phyloP scores from a whole-genome alignment of 2,888 invertebrate genomes.

The Trachelus troglodyta region DNA sequence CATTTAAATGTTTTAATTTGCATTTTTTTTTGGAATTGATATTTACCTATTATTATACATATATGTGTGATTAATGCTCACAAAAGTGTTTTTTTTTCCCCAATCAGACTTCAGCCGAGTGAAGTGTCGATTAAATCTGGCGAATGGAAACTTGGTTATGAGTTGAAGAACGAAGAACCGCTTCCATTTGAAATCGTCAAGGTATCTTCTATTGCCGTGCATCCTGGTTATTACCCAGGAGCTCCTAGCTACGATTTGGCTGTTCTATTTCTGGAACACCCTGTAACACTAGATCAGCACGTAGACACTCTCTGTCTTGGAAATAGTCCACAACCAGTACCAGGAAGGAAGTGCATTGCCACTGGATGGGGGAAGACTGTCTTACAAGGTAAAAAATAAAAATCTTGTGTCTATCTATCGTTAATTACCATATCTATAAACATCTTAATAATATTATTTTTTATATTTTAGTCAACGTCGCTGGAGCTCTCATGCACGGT shows the following conservation, averaged over 20 bases:
- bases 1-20: background rate
- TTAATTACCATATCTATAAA: constrained; percentile 7
- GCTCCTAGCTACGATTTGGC: constrained; percentile 77
- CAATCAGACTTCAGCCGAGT: constrained; percentile 71
- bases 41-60: background rate
- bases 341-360: constrained; percentile 75
- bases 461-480: constrained; percentile 73
- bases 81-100: constrained; percentile 19
- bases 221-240: constrained; percentile 76
- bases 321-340: constrained; percentile 69
- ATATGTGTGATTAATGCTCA: background rate
- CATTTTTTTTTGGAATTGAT: background rate
- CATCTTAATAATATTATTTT: constrained; percentile 14
- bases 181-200: constrained; percentile 82
- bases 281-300: constrained; percentile 74
- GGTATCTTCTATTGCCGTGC: constrained; percentile 76
- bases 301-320: constrained; percentile 81
- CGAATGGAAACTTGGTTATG: constrained; percentile 86
- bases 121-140: constrained; percentile 83
- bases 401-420: constrained; percentile 11
- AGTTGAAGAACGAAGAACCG: constrained; percentile 75
- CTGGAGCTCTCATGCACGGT: constrained; percentile 81
- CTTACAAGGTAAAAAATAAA: constrained; percentile 72
- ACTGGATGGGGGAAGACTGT: constrained; percentile 88
- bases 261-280: constrained; percentile 73